Evolutionary conservation across 1,140 invertebrate species (phyloP).

Genomic region (Drosophila oshimai): DNA sequence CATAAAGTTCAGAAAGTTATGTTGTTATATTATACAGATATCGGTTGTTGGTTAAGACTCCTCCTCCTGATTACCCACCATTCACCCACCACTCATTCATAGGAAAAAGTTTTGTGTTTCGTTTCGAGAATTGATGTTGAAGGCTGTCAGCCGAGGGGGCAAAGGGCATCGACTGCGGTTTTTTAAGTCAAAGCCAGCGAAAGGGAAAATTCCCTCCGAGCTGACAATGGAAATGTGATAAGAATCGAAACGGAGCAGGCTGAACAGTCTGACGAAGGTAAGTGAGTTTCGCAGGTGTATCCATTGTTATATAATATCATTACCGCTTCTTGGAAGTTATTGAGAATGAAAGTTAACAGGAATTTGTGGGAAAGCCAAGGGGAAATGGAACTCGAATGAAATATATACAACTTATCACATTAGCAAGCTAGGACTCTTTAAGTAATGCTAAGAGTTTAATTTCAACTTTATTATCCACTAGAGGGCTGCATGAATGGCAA

Average conservation of each 20-base stretch:
- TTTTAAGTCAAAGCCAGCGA: slow-evolving; percentile 20
- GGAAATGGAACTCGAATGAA: not conserved
- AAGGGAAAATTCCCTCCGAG: not conserved
- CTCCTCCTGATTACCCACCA: not conserved
- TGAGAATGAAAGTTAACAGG: not conserved
- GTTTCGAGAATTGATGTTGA: slow-evolving; percentile 37
- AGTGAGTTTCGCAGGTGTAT: slow-evolving; percentile 23
- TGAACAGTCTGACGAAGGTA: not conserved
- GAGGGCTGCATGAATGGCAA: too few relatives aligned
- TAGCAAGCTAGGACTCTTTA: too few relatives aligned
- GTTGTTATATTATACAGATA: slow-evolving; percentile 57
- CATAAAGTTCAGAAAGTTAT: slow-evolving; percentile 57
- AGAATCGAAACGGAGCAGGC: not conserved
- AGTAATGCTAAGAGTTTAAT: too few relatives aligned
- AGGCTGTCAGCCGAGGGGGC: not conserved
- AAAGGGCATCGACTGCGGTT: slow-evolving; percentile 17
- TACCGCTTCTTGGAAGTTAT: slow-evolving; percentile 23
- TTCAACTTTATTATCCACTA: too few relatives aligned
- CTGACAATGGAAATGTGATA: slow-evolving; percentile 28
- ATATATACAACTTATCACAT: slow-evolving; percentile 4
- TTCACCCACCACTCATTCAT: slow-evolving; percentile 3
- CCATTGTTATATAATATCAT: slow-evolving; percentile 37
- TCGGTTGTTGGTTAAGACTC: slow-evolving; percentile 36
- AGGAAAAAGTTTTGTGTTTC: slow-evolving; percentile 41
- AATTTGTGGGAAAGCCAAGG: not conserved